Conservation (phyloP, 2,797 vertebrate species). For the Lepus townsendii region DNA sequence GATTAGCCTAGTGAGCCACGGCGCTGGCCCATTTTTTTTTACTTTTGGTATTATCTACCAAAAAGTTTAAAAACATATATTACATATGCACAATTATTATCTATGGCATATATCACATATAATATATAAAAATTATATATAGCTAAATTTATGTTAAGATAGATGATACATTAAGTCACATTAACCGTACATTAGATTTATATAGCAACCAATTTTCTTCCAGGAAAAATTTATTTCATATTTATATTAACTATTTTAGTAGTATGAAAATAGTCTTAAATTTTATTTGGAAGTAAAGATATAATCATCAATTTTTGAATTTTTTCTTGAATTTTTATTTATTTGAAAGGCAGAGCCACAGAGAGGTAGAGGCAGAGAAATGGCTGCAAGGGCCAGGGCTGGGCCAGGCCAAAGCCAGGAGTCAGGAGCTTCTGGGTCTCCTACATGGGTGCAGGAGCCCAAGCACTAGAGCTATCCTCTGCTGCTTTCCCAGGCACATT, state of each 20-base stretch:
- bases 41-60: background rate
- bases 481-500: no score
- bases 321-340: no score
- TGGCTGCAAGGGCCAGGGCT: no score
- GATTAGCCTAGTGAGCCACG: no score
- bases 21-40: background rate
- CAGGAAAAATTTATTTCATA: conserved; percentile 23
- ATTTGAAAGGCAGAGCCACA: no score
- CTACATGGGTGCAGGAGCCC: no score
- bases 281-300: conserved; percentile 39
- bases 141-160: conserved; percentile 28
- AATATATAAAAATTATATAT: background rate
- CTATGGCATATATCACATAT: background rate
- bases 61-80: background rate
- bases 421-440: no score
- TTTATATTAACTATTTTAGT: conserved; percentile 17
- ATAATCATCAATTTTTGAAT: background rate
- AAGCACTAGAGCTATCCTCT: no score
- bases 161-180: background rate
- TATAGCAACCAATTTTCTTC: background rate
- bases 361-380: no score
- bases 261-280: background rate
- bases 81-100: no score
- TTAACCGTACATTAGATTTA: background rate
- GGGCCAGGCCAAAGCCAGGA: no score